Percentiles rank a stretch among this genome's conserved stretches.
Evolutionary conservation across 1,140 invertebrate genomes (phyloP).

Genomic region (Solenopsis fugax): DNA sequence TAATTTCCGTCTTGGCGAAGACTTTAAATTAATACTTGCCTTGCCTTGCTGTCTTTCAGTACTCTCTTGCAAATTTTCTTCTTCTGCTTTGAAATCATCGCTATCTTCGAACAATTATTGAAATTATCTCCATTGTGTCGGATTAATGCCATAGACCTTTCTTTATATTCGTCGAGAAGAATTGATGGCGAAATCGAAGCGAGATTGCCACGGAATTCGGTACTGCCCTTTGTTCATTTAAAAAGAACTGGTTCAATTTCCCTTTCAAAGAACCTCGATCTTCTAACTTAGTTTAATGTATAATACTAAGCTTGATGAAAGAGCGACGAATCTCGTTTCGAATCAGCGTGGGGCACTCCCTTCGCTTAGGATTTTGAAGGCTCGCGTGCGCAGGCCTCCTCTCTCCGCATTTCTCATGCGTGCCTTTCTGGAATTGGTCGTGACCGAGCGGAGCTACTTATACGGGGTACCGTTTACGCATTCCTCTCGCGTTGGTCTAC

Average conservation of each 20-base stretch:
- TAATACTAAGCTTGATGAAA: too few relatives aligned
- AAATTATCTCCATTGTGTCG: not conserved
- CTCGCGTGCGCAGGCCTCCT: not conserved
- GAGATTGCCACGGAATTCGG: not conserved
- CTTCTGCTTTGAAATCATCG: not conserved
- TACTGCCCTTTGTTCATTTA: not conserved
- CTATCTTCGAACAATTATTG: not conserved
- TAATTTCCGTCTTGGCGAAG: not conserved
- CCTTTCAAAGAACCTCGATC: not conserved
- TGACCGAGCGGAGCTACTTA: slow-evolving; percentile 44
- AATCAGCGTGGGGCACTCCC: not conserved
- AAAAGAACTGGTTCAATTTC: not conserved
- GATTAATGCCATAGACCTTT: not conserved
- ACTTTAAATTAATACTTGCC: not conserved
- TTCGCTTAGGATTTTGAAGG: not conserved
- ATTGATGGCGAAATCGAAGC: not conserved
- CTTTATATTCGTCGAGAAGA: not conserved
- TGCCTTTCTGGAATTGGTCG: slow-evolving; percentile 51
- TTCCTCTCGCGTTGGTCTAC: slow-evolving; percentile 59
- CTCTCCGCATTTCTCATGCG: slow-evolving; percentile 2
- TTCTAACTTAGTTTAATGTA: not conserved
- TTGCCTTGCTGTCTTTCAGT: not conserved
- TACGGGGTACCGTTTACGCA: slow-evolving; percentile 75
- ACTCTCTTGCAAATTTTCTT: not conserved
- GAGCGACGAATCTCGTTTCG: not conserved